Base-by-base conservation (phyloP, 2,797 vertebrate species). In the Lindbergichthys nudifrons region DNA sequence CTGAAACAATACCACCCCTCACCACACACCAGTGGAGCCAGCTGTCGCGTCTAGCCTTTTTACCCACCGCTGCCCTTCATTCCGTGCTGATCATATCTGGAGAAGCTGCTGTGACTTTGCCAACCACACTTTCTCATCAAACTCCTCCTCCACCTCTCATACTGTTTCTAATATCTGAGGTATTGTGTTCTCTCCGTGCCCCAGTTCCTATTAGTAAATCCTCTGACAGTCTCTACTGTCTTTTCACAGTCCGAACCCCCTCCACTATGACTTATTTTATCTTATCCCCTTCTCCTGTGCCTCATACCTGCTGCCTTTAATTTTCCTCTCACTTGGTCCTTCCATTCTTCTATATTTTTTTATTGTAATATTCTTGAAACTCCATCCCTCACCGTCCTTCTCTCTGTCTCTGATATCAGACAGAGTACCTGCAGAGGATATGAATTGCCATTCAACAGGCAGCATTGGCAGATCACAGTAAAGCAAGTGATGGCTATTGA, bases 1-100 rank as follows among this genome's bases (percentile, higher is more conserved):
- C 79, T 78, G 79, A 87, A 89, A 87, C 77, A 88, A 88, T 91
- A 87, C 81, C 83, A 87, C 71, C 70, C 82, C 60, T 88, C 81
- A 48, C 84, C 60, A 63, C 82, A 86, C 86, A 79, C 62, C 48
- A 13, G 65, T 80, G 72, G 66, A 87, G 76, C 71, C 79, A 86
- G 85, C 77, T 84, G 86, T 65, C 47, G 14, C 30, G 11, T 70
- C 59, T 23, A 62, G 59, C 82, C 46, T 68, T 43, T 71, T 56
- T 46, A 32, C 71, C 65, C 30, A 9, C 51, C 23, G 45, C 69
- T 62, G 70, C 68, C 74, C 77, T 83, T 77, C 72, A 76, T 43
- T 73, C 57, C 2, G 2, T 19, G 7, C 48, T 63, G 48, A 75
- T 74, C 13, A 3, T 13, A 79, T 80, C 56, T 64, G 69, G 45